A percentile compares a stretch with the other conserved stretches of the same genome.
Evolutionary conservation across 2,113 vertebrate species (phyloP).

Genomic region (Genyomyrus donnyi): DNA sequence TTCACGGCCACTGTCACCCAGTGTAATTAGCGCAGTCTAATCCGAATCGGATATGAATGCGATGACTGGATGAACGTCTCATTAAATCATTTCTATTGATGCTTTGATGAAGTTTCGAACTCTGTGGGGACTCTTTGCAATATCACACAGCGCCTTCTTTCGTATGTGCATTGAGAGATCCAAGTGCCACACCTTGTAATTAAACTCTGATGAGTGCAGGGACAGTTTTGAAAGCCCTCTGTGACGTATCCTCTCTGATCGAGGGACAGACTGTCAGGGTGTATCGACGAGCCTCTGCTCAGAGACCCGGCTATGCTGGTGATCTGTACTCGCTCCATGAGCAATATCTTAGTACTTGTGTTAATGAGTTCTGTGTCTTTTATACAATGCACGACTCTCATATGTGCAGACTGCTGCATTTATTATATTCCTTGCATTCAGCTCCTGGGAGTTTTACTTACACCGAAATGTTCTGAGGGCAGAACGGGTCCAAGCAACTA

Average conservation of each 20-base stretch:
- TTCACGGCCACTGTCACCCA: not conserved
- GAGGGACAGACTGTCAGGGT: not conserved
- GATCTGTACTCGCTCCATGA: not conserved
- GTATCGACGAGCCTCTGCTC: not conserved
- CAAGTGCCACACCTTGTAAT: not conserved
- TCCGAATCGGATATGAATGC: not conserved
- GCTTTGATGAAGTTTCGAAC: not conserved
- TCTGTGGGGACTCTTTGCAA: not conserved
- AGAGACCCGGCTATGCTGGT: not conserved
- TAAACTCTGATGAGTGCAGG: not conserved
- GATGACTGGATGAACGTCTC: not conserved
- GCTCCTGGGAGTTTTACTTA: not conserved
- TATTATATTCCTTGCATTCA: not conserved
- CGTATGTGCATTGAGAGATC: not conserved
- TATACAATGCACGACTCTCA: not conserved
- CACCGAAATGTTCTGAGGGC: not conserved
- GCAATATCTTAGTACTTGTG: not conserved
- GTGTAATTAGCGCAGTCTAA: not conserved
- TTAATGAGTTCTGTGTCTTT: not conserved
- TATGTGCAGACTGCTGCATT: not conserved
- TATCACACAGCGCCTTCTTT: not conserved
- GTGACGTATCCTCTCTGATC: not conserved
- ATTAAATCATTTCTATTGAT: not conserved
- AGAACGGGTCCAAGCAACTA: not conserved
- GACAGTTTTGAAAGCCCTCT: not conserved